Evolutionary conservation across 2,113 vertebrate species (phyloP).

Genomic region (Strigops habroptila): DNA sequence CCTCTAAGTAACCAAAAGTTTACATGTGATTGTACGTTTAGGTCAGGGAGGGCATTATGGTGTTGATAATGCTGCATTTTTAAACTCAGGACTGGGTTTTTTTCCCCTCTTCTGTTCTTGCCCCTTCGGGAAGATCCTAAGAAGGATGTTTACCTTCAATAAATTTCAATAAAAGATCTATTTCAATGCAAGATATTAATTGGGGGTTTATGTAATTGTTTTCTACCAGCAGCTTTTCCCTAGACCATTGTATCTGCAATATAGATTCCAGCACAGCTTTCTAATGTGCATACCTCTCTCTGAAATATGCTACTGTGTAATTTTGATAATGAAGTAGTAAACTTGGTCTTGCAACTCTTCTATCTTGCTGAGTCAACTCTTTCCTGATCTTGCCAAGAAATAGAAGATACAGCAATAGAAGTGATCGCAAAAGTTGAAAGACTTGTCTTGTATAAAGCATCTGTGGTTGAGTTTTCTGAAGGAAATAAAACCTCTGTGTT

Average conservation of each 20-base stretch:
- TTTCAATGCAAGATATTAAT: neutral
- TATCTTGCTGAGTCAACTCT: neutral
- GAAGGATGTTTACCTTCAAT: neutral
- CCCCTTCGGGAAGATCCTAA: neutral
- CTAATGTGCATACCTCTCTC: neutral
- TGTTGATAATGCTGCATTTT: neutral
- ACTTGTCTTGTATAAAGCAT: neutral
- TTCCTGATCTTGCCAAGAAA: neutral
- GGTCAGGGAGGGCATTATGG: neutral
- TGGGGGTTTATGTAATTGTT: neutral
- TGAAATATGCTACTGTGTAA: neutral
- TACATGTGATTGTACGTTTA: neutral
- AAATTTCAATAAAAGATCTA: neutral
- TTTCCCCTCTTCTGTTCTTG: neutral
- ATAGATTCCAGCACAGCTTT: neutral
- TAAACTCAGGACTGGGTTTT: neutral
- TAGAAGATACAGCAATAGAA: neutral
- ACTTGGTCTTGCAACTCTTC: neutral
- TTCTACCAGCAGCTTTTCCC: neutral
- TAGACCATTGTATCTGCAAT: neutral
- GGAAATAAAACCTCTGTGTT: neutral
- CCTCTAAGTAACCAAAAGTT: neutral
- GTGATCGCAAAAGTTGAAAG: neutral
- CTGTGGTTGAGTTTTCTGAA: neutral
- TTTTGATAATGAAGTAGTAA: neutral